A percentile compares a stretch with the other conserved stretches of the same genome.
phyloP scores from a whole-genome alignment of 2,797 vertebrate genomes.

The Numenius phaeopus region DNA sequence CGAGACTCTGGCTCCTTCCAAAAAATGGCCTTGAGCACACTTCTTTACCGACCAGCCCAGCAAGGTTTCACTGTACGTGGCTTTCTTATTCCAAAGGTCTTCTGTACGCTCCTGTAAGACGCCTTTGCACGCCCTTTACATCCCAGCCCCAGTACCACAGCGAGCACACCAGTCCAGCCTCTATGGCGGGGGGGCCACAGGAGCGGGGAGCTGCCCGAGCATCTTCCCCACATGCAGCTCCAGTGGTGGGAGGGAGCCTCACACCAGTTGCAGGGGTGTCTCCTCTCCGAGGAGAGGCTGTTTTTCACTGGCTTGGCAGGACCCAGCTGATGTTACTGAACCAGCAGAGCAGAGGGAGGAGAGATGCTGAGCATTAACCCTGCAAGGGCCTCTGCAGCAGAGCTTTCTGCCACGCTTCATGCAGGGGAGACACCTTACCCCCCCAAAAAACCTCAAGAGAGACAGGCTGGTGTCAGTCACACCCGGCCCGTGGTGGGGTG shows the following conservation, averaged over 20 bases:
- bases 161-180: rapidly evolving
- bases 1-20: background rate
- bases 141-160: rapidly evolving
- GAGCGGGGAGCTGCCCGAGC: background rate
- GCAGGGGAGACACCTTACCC: background rate
- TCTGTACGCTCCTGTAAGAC: rapidly evolving
- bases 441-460: background rate
- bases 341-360: background rate
- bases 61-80: background rate
- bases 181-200: background rate
- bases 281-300: background rate
- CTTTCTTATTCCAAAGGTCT: background rate
- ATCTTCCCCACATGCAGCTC: background rate
- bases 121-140: rapidly evolving
- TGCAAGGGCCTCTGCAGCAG: background rate
- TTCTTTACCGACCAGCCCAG: background rate
- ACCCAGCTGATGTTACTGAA: background rate
- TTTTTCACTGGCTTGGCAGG: background rate
- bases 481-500: rapidly evolving
- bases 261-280: background rate
- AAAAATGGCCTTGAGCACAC: background rate
- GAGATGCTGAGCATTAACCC: rapidly evolving
- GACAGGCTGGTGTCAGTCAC: background rate
- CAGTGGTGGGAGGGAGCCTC: background rate
- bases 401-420: background rate